Conservation (phyloP, 2,113 vertebrate species). For the Sturnira hondurensis region DNA sequence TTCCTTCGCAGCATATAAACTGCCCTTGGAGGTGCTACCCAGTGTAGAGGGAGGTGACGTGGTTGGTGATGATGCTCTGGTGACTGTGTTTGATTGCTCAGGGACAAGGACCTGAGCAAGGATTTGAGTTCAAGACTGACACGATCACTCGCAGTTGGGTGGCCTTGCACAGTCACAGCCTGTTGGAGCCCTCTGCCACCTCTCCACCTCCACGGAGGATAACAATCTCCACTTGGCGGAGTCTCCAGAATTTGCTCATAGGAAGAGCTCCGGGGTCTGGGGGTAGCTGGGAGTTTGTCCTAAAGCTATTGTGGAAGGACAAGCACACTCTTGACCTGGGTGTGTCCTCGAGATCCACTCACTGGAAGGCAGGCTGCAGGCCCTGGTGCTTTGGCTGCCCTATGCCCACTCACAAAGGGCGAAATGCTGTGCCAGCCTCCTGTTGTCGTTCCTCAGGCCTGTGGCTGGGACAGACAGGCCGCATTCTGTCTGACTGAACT, state of each 20-base stretch:
- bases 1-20: neutral
- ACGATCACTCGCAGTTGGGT: neutral
- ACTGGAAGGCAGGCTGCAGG: neutral
- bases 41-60: neutral
- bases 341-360: accelerated
- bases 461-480: neutral
- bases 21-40: neutral
- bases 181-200: neutral
- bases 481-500: neutral
- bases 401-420: accelerated
- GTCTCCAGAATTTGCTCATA: neutral
- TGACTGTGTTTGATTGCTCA: neutral
- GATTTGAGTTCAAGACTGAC: neutral
- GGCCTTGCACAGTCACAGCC: neutral
- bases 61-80: neutral
- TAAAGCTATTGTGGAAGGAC: neutral
- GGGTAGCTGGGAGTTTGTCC: neutral
- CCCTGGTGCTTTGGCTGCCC: accelerated
- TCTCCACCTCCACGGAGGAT: neutral
- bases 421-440: too few relatives aligned
- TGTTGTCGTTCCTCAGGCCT: neutral
- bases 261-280: neutral
- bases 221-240: neutral
- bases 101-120: neutral
- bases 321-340: neutral